Conservation (phyloP, 2,888 invertebrate genomes). For the Zaprionus obscuricornis region DNA sequence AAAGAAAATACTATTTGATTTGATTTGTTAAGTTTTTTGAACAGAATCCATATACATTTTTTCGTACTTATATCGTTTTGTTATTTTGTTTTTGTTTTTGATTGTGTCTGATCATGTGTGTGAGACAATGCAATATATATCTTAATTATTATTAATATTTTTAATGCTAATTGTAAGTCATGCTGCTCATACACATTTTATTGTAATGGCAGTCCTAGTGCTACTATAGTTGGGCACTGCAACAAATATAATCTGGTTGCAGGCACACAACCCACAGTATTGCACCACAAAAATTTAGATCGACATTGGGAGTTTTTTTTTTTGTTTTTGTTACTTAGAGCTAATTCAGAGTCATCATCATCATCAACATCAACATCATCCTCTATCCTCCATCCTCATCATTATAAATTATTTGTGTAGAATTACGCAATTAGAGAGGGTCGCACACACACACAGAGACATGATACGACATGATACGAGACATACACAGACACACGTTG, state of each 20-base stretch:
- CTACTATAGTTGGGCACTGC: constrained; percentile 39
- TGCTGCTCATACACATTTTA: constrained; percentile 73
- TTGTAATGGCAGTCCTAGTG: constrained; percentile 73
- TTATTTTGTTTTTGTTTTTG: constrained; percentile 21
- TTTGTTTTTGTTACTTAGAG: no score
- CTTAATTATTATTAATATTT: constrained; percentile 61
- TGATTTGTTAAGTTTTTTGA: constrained; percentile 46
- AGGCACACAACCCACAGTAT: constrained; percentile 41
- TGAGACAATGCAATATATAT: constrained; percentile 67
- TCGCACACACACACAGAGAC: constrained; percentile 15
- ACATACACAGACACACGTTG: constrained; percentile 9
- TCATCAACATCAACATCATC: no score
- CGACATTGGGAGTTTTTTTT: constrained; percentile 64
- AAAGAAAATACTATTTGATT: constrained; percentile 46
- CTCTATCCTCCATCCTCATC: no score
- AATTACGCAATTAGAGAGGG: constrained; percentile 29
- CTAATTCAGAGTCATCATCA: constrained; percentile 43
- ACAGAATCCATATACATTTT: constrained; percentile 44
- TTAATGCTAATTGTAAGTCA: constrained; percentile 78
- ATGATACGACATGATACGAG: constrained; percentile 36
- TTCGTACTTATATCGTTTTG: constrained; percentile 15
- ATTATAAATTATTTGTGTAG: constrained; percentile 49
- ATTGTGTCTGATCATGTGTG: constrained; percentile 57
- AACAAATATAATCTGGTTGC: constrained; percentile 41
- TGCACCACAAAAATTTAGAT: constrained; percentile 68